Percentiles rank a stretch among this genome's conserved stretches.
Evolutionary conservation across 2,113 vertebrate genomes (phyloP).

Genomic region (Benitochromis conjunctus): DNA sequence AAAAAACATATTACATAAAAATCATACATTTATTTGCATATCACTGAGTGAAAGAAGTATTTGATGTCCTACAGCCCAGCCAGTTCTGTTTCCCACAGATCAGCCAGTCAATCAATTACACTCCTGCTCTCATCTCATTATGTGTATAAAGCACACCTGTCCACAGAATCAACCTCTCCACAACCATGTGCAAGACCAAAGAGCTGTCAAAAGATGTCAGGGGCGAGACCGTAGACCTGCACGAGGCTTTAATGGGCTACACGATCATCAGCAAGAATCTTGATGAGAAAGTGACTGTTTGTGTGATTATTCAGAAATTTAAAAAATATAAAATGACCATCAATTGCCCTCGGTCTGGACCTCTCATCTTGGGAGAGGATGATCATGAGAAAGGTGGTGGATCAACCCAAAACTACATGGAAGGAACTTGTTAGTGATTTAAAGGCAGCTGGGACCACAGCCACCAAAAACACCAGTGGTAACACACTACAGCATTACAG

Average conservation of each 20-base stretch:
- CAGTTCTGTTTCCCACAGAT: neutral
- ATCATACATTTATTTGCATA: neutral
- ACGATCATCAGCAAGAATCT: neutral
- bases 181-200: neutral
- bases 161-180: neutral
- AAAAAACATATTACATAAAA: neutral
- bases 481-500: neutral
- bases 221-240: neutral
- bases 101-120: neutral
- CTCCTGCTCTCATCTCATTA: neutral
- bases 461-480: neutral
- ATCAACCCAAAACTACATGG: neutral
- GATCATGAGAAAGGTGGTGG: neutral
- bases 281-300: neutral
- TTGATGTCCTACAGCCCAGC: neutral
- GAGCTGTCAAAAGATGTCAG: neutral
- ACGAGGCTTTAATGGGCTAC: neutral
- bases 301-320: neutral
- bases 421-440: neutral
- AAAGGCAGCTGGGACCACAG: neutral
- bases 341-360: neutral
- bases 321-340: neutral
- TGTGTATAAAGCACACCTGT: neutral
- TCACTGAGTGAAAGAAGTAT: neutral
- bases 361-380: neutral